Percentiles rank a stretch among this genome's conserved stretches.
These are phyloP conservation scores for Diabrotica virgifera DNA, from an alignment of 1,140 invertebrate species.

Conservation along the genomic window DNA sequence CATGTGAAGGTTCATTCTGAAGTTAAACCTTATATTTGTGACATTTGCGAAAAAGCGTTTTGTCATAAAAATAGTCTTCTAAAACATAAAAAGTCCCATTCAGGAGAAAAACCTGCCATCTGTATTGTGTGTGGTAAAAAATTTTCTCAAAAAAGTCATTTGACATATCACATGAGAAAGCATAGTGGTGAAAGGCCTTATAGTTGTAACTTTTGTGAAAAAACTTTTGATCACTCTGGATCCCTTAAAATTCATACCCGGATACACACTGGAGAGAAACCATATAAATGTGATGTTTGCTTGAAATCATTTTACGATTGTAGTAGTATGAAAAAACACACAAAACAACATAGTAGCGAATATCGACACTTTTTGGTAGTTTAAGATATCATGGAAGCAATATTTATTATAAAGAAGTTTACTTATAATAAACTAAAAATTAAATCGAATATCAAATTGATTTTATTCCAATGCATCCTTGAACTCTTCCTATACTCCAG, in stretches of 20 bases:
- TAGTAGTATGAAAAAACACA: constrained; percentile 34
- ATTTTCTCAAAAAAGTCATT: constrained; percentile 66
- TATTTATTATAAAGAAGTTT: no score
- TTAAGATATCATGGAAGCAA: no score
- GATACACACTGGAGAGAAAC: constrained; percentile 59
- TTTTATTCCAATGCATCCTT: no score
- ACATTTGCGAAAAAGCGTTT: constrained; percentile 70
- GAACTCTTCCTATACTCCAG: no score
- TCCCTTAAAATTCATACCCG: constrained; percentile 59
- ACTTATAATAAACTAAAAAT: no score
- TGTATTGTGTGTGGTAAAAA: constrained; percentile 71
- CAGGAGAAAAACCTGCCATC: constrained; percentile 66
- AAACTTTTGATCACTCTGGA: constrained; percentile 31
- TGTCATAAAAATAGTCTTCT: constrained; percentile 55
- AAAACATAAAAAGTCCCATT: constrained; percentile 67
- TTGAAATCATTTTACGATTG: constrained; percentile 35
- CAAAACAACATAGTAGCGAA: constrained; percentile 6
- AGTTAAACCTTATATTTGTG: constrained; percentile 69
- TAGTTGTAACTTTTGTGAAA: constrained; percentile 29
- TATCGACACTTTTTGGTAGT: no score
- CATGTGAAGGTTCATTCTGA: constrained; percentile 48
- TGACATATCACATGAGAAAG: constrained; percentile 62
- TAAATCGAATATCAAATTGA: no score
- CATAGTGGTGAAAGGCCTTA: constrained; percentile 54
- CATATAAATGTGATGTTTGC: constrained; percentile 39